Conservation (phyloP, 2,113 vertebrate species). For the Steatornis caripensis region DNA sequence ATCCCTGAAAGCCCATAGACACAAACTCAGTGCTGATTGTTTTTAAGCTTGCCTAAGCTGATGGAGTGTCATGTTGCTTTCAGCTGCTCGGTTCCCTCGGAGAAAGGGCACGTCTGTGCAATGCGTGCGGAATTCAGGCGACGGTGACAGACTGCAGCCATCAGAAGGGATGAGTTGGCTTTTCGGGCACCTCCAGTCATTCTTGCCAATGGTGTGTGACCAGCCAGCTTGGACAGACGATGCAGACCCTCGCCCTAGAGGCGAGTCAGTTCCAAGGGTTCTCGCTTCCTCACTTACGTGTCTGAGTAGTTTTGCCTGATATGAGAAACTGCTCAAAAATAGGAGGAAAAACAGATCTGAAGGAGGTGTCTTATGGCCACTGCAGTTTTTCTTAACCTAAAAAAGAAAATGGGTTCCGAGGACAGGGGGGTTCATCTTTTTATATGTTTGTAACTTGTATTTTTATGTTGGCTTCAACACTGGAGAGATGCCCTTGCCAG, state of each 20-base stretch:
- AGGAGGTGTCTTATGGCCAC: not conserved
- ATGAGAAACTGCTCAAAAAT: not conserved
- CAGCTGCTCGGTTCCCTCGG: not conserved
- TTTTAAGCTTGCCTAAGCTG: not conserved
- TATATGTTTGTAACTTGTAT: not conserved
- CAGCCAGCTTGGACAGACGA: not conserved
- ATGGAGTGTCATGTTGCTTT: slow-evolving; percentile 1
- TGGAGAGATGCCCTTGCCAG: not conserved
- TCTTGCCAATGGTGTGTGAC: not conserved
- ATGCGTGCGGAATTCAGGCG: not conserved
- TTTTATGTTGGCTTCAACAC: not conserved
- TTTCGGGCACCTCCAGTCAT: not conserved
- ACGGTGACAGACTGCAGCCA: not conserved
- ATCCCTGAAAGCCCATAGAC: not conserved
- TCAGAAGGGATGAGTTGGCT: not conserved
- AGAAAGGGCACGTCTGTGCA: slow-evolving; percentile 10
- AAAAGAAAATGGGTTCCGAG: not conserved
- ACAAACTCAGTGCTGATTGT: not conserved
- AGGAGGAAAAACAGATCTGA: not conserved
- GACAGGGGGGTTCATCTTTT: not conserved
- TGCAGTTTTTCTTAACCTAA: not conserved
- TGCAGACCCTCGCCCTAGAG: not conserved
- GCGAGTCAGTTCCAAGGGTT: not conserved
- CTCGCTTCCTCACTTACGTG: accelerated
- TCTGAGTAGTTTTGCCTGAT: not conserved